phyloP scores from a whole-genome alignment of 2,888 invertebrate species.

The Phalangium opilio region DNA sequence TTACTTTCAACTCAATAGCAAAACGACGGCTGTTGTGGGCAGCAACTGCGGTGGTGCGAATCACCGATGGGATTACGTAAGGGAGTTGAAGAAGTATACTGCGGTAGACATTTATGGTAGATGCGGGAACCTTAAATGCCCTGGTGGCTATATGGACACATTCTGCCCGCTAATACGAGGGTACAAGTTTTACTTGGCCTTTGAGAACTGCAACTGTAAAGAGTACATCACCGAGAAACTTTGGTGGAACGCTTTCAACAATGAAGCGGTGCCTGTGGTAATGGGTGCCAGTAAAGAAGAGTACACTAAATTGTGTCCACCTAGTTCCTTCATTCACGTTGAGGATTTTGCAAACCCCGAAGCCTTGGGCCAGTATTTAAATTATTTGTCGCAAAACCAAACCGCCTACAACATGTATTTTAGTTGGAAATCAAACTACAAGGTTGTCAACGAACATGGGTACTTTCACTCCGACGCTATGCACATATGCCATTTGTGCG shows the following conservation, averaged over 20 bases:
- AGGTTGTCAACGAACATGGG: constrained; percentile 48
- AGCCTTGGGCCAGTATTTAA: constrained; percentile 14
- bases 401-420: constrained; percentile 18
- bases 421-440: constrained; percentile 32
- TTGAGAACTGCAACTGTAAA: constrained; percentile 51
- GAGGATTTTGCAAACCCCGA: constrained; percentile 34
- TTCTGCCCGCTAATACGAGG: constrained; percentile 42
- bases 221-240: constrained; percentile 55
- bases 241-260: constrained; percentile 45
- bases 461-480: constrained; percentile 44
- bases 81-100: constrained; percentile 26
- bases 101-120: constrained; percentile 27
- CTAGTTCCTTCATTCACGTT: constrained; percentile 43
- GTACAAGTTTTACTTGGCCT: constrained; percentile 52
- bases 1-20: constrained; percentile 7
- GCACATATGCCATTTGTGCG: constrained; percentile 49
- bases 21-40: constrained; percentile 21
- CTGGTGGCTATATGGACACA: constrained; percentile 43
- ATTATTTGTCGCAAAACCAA: constrained; percentile 12
- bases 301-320: constrained; percentile 42
- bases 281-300: constrained; percentile 40
- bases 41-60: constrained; percentile 27
- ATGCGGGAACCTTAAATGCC: constrained; percentile 38
- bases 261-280: constrained; percentile 38
- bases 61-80: constrained; percentile 25